These are phyloP conservation scores for Herpetotheres cachinnans DNA, from an alignment of 2,113 vertebrate genomes.

Conservation along the genomic window DNA sequence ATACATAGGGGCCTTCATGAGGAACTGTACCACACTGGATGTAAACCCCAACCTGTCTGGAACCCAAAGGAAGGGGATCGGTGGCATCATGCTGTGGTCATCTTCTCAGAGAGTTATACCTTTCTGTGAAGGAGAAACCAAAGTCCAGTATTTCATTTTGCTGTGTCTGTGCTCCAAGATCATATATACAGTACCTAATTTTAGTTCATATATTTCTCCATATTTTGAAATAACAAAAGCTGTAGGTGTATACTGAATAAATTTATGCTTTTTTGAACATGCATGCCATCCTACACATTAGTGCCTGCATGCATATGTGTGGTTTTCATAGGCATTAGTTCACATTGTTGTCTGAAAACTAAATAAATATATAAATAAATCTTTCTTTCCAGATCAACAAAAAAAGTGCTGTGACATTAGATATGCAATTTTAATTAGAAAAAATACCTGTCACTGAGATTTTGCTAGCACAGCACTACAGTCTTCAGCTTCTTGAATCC, in stretches of 20 bases:
- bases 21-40: background rate
- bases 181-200: background rate
- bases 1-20: background rate
- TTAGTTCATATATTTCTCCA: background rate
- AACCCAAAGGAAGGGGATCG: background rate
- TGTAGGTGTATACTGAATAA: background rate
- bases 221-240: background rate
- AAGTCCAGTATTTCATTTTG: background rate
- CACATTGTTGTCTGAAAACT: background rate
- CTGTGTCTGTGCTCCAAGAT: background rate
- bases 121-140: background rate
- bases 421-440: background rate
- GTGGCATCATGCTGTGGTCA: too few species aligned
- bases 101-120: background rate
- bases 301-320: fast-evolving
- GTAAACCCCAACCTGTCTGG: background rate
- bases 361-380: background rate
- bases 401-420: background rate
- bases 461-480: background rate
- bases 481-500: background rate
- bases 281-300: background rate
- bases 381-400: background rate
- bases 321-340: background rate
- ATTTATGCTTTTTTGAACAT: background rate
- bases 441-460: background rate